These are phyloP conservation scores for Marcusenius ussheri DNA, from an alignment of 2,113 vertebrate genomes.

Conservation along the genomic window DNA sequence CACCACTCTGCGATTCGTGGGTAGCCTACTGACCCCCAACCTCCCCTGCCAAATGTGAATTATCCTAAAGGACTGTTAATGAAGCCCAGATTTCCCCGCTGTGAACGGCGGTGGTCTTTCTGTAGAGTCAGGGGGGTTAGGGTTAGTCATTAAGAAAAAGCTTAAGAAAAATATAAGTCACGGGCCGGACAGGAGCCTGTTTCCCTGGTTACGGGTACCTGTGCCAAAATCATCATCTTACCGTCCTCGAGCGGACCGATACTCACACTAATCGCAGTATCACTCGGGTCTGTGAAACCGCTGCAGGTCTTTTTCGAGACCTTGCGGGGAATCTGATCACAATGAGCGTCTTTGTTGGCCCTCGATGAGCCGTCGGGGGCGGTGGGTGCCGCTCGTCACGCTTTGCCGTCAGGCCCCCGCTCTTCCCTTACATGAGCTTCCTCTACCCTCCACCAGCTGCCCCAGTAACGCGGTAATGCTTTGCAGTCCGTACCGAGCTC, in stretches of 20 bases:
- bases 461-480: neutral
- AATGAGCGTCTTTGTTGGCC: slow-evolving; percentile 40
- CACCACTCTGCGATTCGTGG: neutral
- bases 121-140: neutral
- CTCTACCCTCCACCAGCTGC: neutral
- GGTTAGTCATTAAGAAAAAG: neutral
- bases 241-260: slow-evolving; percentile 29
- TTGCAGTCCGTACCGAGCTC: neutral
- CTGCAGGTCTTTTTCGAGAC: slow-evolving; percentile 23
- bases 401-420: neutral
- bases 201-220: slow-evolving; percentile 13
- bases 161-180: neutral
- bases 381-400: neutral
- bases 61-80: neutral
- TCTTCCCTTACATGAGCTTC: neutral
- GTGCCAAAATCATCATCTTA: slow-evolving; percentile 38
- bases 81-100: neutral
- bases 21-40: neutral
- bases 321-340: slow-evolving; percentile 28
- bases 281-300: slow-evolving; percentile 32
- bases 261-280: slow-evolving; percentile 23
- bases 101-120: neutral
- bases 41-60: neutral
- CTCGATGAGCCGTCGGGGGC: neutral
- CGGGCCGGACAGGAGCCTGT: slow-evolving; percentile 4